Evolutionary conservation across 2,888 invertebrate genomes (phyloP), one percentile per base, ranked within the genome.

Genomic region (Lithophane semibrunnea): DNA sequence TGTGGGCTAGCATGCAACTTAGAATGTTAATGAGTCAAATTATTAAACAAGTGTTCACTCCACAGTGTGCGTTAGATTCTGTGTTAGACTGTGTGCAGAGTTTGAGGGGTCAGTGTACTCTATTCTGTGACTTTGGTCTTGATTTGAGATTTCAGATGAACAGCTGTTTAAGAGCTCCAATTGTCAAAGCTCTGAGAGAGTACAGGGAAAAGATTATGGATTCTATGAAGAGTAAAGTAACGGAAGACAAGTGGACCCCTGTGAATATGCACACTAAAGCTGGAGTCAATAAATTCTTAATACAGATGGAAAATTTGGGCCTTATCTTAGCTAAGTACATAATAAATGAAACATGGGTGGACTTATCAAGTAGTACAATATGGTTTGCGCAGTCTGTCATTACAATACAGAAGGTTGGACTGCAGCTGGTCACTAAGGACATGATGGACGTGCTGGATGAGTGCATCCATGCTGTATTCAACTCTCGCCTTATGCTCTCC

Each of bases 71-170:
- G 13, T 95, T 99, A 89, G 98, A 98, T 83, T 98, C 98, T 1
- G 97, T 99, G 73, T 98, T 99, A 10, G 99, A 99, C 92, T 99
- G 99, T 94, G 98, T 99, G 49, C 97, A 98, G 81, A 97, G 98
- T 90, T 98, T 99, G 47, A 97, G 98, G 88, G 97, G 97, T 79
- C 98, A 98, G 90, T 98, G 98, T 87, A 91, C 88, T 81, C 90
- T 96, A 88, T 95, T 97, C 91, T 97, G 97, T 91, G 96, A 97
- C 90, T 96, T 97, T 88, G 99, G 99, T 2, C 97, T 99, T 89
- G 99, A 99, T 96, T 97, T 99, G 78, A 98, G 98, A 84, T 99
- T 99, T 94, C 98, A 99, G 92, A 97, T 99, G 88, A 99, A 99
- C 92, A 98, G 98, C 44, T 97, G 98, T 83, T 95, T 99, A 79